A percentile compares a stretch with the other conserved stretches of the same genome.
These are phyloP conservation scores for Daubentonia madagascariensis DNA, from an alignment of 2,113 vertebrate species.

Conservation along the genomic window DNA sequence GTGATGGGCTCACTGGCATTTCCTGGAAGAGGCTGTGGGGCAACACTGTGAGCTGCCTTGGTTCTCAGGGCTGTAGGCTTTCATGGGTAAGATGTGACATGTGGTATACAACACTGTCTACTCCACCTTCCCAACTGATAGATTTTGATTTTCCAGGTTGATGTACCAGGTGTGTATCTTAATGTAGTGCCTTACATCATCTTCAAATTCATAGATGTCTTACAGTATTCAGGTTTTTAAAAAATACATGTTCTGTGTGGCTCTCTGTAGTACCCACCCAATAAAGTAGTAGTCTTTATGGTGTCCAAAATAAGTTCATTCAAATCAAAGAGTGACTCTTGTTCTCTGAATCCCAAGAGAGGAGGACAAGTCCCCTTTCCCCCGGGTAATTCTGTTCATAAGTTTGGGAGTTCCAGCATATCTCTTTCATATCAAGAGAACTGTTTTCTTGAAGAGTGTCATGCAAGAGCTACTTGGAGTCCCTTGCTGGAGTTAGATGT, in stretches of 20 bases:
- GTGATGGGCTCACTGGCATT: background rate
- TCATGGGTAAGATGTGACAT: background rate
- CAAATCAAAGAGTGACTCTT: fast-evolving
- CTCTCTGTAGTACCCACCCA: background rate
- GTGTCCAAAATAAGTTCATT: background rate
- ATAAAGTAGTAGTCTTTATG: fast-evolving
- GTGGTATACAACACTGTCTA: fast-evolving
- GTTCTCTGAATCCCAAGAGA: background rate
- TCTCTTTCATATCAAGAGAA: fast-evolving
- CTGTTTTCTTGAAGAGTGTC: background rate
- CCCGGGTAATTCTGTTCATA: background rate
- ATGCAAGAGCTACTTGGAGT: background rate
- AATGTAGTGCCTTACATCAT: fast-evolving
- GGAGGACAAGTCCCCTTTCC: background rate
- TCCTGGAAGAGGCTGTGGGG: background rate
- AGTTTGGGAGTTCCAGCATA: fast-evolving
- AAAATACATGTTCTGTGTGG: too few species aligned
- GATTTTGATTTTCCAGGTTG: background rate
- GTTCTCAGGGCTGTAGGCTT: background rate
- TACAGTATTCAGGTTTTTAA: background rate
- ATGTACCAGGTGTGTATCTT: background rate
- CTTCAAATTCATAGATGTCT: background rate
- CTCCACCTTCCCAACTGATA: fast-evolving
- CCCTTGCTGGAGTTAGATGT: background rate
- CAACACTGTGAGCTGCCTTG: background rate